Percentiles rank a stretch among this genome's conserved stretches.
phyloP scores from a whole-genome alignment of 2,113 vertebrate genomes.

The Cololabis saira region DNA sequence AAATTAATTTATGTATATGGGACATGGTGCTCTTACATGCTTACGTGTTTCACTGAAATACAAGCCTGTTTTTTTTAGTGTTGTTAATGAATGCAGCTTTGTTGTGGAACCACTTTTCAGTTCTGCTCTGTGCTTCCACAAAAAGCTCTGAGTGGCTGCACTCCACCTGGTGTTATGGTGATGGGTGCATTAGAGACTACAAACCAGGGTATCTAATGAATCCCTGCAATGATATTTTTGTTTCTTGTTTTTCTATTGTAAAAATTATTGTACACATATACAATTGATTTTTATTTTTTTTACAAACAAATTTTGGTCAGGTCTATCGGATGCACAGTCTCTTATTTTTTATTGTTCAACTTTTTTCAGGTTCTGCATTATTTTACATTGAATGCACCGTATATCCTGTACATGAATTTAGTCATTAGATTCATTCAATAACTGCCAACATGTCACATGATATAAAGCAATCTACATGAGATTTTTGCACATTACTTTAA shows the following conservation, averaged over 20 bases:
- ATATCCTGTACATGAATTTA: not conserved
- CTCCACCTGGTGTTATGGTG: not conserved
- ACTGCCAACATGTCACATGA: too few relatives aligned
- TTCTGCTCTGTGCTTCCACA: not conserved
- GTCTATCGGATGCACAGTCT: too few relatives aligned
- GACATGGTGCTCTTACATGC: constrained; percentile 11
- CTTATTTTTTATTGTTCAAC: not conserved
- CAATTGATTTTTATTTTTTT: too few relatives aligned
- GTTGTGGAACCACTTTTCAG: constrained; percentile 20
- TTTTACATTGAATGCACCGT: not conserved
- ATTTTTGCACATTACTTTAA: not conserved
- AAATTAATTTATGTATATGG: constrained; percentile 4
- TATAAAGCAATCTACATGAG: not conserved
- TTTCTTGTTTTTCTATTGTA: not conserved
- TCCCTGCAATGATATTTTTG: not conserved
- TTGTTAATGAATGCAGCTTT: constrained; percentile 11
- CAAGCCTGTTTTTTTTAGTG: constrained; percentile 16
- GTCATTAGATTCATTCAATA: not conserved
- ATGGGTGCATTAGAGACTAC: not conserved
- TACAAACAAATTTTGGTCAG: too few relatives aligned
- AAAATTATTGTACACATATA: too few relatives aligned
- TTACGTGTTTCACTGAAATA: constrained; percentile 3
- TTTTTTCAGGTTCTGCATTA: not conserved
- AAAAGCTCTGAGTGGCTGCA: not conserved
- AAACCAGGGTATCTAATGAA: not conserved